Percentiles rank a stretch among this genome's conserved stretches.
Conservation (phyloP, 2,113 vertebrate species). For the Lepus europaeus region DNA sequence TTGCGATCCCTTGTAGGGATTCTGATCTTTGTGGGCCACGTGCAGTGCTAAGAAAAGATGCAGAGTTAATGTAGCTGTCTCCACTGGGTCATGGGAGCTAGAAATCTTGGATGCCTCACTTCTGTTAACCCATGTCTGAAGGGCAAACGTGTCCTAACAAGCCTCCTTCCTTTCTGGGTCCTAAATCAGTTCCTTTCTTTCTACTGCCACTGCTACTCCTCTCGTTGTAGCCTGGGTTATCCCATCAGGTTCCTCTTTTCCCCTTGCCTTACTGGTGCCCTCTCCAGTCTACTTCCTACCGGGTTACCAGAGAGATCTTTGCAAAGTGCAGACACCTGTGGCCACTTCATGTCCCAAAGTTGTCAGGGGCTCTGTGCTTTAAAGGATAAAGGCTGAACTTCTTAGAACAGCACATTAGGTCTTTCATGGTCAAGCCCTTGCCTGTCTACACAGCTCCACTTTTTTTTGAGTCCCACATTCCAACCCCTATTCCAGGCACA, state of each 20-base stretch:
- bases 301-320: background rate
- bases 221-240: background rate
- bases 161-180: background rate
- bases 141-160: background rate
- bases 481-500: background rate
- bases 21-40: background rate
- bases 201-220: background rate
- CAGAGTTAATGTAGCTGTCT: background rate
- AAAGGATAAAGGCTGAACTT: background rate
- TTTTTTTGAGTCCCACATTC: background rate
- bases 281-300: background rate
- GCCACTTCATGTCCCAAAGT: background rate
- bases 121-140: background rate
- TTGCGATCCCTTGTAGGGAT: background rate
- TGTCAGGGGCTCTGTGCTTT: background rate
- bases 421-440: background rate
- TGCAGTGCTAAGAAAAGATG: background rate
- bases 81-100: background rate
- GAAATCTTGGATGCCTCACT: background rate
- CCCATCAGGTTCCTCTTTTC: background rate
- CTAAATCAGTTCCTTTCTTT: background rate
- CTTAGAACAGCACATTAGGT: background rate
- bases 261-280: background rate
- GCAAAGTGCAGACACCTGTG: background rate
- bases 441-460: background rate